A percentile compares a stretch with the other conserved stretches of the same genome.
phyloP scores from a whole-genome alignment of 2,113 vertebrate species.

The Ranitomeya imitator region DNA sequence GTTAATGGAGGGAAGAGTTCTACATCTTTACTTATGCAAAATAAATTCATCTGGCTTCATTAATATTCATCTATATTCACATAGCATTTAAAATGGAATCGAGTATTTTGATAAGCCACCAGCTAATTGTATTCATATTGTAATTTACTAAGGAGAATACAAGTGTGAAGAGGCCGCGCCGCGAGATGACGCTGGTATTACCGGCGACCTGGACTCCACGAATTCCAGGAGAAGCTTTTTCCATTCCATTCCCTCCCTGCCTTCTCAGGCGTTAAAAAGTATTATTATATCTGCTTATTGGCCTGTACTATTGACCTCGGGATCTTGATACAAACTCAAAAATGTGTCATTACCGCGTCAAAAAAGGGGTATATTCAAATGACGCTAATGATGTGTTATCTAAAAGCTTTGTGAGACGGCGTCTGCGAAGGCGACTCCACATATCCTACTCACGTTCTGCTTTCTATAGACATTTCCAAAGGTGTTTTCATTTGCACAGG shows the following conservation, averaged over 20 bases:
- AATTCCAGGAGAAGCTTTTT: slow-evolving; percentile 29
- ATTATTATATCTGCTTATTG: slow-evolving; percentile 29
- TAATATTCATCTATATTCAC: slow-evolving; percentile 89
- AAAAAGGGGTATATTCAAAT: slow-evolving; percentile 23
- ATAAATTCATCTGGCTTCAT: slow-evolving; percentile 85
- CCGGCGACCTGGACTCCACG: background rate
- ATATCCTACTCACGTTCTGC: background rate
- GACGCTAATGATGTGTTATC: slow-evolving; percentile 24
- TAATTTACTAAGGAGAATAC: slow-evolving; percentile 77
- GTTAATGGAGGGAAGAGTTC: slow-evolving; percentile 74
- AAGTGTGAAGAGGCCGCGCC: slow-evolving; percentile 59
- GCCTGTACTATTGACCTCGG: background rate
- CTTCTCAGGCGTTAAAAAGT: background rate
- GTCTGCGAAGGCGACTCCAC: background rate
- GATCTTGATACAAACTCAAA: slow-evolving; percentile 25
- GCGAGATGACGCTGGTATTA: slow-evolving; percentile 6
- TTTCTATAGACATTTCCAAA: slow-evolving; percentile 24
- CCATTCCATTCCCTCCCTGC: background rate
- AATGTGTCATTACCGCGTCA: slow-evolving; percentile 35
- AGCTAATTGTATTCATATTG: slow-evolving; percentile 83
- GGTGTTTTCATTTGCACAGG: background rate
- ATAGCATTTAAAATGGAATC: slow-evolving; percentile 83
- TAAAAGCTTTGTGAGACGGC: slow-evolving; percentile 13
- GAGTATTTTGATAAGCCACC: slow-evolving; percentile 78
- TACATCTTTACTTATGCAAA: slow-evolving; percentile 84